Conservation (phyloP, 2,888 invertebrate species). For the Lissonota sp. region DNA sequence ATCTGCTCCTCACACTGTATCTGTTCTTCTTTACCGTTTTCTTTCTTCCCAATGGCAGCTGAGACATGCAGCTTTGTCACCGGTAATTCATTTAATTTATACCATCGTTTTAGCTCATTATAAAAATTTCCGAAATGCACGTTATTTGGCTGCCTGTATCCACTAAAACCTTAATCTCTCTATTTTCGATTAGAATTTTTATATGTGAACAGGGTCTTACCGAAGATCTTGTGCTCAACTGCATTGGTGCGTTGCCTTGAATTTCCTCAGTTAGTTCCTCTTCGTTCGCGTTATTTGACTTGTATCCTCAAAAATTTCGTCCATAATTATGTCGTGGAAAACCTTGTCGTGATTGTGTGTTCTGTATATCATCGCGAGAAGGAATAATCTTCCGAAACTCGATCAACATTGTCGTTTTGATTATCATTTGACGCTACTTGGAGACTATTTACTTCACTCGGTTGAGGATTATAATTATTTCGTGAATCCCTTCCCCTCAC, state of each 20-base stretch:
- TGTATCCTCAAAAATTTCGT: conserved; percentile 60
- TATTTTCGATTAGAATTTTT: neutral
- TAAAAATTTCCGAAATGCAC: neutral
- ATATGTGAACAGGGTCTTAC: conserved; percentile 12
- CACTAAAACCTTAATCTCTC: neutral
- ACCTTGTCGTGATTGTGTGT: neutral
- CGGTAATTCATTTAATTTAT: conserved; percentile 2
- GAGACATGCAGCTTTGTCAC: conserved; percentile 4
- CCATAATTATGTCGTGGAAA: conserved; percentile 52
- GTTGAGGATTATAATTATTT: neutral
- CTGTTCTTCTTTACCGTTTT: neutral
- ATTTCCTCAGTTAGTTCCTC: conserved; percentile 19
- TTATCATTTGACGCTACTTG: neutral
- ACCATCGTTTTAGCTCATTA: neutral
- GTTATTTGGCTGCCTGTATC: conserved; percentile 18
- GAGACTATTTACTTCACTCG: conserved; percentile 3
- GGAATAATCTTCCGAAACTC: neutral
- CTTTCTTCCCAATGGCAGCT: conserved; percentile 12
- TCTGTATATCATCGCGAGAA: neutral
- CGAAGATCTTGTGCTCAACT: neutral
- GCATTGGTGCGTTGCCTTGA: neutral
- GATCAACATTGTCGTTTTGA: neutral
- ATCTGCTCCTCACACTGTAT: too few relatives aligned
- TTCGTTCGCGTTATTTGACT: neutral
- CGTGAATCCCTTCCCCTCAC: conserved; percentile 4